Conservation (phyloP, 2,888 invertebrate species). For the Leptopilina drosophilae region DNA sequence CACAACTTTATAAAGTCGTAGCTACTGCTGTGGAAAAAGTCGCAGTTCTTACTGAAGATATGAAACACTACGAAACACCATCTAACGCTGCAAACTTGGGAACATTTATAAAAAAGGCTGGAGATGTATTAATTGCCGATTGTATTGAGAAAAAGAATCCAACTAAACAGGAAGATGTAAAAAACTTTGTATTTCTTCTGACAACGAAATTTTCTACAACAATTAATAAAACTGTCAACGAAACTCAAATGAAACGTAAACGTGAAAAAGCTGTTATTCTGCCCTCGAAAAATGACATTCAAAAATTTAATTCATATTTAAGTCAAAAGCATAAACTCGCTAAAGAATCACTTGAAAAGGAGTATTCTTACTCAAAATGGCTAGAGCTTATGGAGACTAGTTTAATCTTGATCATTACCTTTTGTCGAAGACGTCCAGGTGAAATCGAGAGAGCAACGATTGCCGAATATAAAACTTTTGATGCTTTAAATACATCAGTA, state of each 20-base stretch:
- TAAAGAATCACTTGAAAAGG: background rate
- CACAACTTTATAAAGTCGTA: background rate
- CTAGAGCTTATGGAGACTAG: constrained; percentile 37
- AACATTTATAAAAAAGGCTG: background rate
- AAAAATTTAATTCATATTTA: constrained; percentile 24
- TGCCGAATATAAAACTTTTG: constrained; percentile 33
- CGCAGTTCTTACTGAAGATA: background rate
- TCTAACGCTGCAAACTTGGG: background rate
- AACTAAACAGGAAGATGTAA: constrained; percentile 41
- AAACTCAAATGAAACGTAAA: constrained; percentile 14
- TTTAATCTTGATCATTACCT: constrained; percentile 42
- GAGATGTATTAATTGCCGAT: background rate
- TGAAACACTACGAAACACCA: background rate
- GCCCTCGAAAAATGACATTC: constrained; percentile 28
- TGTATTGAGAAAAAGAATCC: constrained; percentile 52
- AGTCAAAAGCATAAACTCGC: constrained; percentile 4
- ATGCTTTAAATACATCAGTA: background rate
- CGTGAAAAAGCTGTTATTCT: constrained; percentile 31
- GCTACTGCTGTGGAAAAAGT: background rate
- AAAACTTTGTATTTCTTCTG: constrained; percentile 54
- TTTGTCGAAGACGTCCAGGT: constrained; percentile 48
- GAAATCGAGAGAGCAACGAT: constrained; percentile 44
- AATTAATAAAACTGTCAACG: constrained; percentile 53
- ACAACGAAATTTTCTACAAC: constrained; percentile 46
- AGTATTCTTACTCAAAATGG: background rate